phyloP scores from a whole-genome alignment of 2,113 vertebrate species.

The Lepidothrix coronata region DNA sequence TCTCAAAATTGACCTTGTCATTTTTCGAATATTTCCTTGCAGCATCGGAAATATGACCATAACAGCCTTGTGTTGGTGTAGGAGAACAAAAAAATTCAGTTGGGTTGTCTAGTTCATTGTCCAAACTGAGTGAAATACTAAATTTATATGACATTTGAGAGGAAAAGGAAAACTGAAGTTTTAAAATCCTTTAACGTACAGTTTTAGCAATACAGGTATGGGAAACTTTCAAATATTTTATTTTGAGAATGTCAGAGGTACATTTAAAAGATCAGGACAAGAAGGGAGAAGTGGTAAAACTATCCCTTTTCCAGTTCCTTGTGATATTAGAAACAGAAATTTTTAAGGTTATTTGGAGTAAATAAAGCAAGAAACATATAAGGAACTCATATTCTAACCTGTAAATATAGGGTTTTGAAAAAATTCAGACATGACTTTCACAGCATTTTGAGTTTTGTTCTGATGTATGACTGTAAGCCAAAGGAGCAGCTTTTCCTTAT shows the following conservation, averaged over 20 bases:
- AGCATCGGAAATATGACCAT: background rate
- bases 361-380: background rate
- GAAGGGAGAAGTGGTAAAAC: background rate
- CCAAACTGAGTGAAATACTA: background rate
- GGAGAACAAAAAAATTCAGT: background rate
- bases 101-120: background rate
- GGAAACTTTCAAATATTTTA: background rate
- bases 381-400: background rate
- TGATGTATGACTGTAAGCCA: accelerated
- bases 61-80: background rate
- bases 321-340: background rate
- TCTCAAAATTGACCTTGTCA: background rate
- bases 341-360: background rate
- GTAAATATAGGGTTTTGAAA: background rate
- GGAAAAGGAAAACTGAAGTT: background rate
- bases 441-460: background rate
- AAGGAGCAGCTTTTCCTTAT: background rate
- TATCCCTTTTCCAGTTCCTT: background rate
- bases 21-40: background rate
- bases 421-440: background rate
- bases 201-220: background rate
- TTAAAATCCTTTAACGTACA: background rate
- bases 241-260: background rate
- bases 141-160: background rate
- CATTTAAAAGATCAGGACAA: background rate